These are phyloP conservation scores for Clistopyga incitator DNA, from an alignment of 2,888 invertebrate species.

Conservation along the genomic window DNA sequence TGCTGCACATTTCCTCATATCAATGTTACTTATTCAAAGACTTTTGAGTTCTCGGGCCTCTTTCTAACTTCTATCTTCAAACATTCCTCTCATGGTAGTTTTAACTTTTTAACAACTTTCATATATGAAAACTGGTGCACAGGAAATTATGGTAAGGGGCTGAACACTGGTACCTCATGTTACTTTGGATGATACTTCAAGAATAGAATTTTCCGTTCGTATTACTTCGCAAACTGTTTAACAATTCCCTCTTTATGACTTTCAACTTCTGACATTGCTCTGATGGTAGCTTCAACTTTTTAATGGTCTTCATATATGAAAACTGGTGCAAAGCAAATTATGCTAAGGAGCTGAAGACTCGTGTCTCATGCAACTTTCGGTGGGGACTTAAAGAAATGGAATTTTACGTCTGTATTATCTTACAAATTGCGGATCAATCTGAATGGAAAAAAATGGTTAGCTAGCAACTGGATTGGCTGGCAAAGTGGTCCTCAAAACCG, in stretches of 20 bases:
- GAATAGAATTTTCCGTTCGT: not conserved
- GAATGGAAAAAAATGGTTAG: not conserved
- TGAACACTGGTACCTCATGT: not conserved
- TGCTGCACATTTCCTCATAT: constrained; percentile 1
- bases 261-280: not conserved
- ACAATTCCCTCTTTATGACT: too few relatives aligned
- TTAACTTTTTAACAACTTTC: too few relatives aligned
- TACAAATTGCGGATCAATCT: not conserved
- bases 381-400: not conserved
- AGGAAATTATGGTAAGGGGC: not conserved
- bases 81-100: too few relatives aligned
- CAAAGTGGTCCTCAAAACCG: too few relatives aligned
- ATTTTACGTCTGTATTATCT: not conserved
- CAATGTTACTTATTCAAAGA: constrained; percentile 30
- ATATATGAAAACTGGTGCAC: too few relatives aligned
- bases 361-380: not conserved
- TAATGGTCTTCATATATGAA: too few relatives aligned
- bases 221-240: too few relatives aligned
- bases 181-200: not conserved
- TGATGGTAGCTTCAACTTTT: too few relatives aligned
- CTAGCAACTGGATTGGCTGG: too few relatives aligned
- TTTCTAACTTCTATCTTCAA: not conserved
- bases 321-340: too few relatives aligned
- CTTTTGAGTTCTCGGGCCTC: not conserved
- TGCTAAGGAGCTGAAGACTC: not conserved